Evolutionary conservation across 53 echinoderm and acorn worm genomes (phyloP).

Genomic region (Patiria pectinifera): DNA sequence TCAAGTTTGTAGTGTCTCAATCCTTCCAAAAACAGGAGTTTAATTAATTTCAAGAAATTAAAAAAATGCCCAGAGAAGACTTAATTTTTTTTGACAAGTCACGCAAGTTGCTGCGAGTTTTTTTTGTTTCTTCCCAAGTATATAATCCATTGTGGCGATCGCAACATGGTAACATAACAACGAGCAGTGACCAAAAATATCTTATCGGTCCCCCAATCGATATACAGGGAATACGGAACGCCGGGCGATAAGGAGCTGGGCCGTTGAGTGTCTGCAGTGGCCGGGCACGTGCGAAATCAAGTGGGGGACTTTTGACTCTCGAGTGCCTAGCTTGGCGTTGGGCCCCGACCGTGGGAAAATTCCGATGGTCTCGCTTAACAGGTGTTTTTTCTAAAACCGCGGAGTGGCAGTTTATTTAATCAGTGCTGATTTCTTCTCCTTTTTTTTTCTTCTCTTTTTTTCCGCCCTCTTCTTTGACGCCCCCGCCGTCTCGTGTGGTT

Average conservation of each 20-base stretch:
- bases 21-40: no score
- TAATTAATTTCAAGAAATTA: neutral
- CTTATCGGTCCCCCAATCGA: conserved; percentile 16
- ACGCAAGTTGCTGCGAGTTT: neutral
- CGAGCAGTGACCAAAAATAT: neutral
- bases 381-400: conserved; percentile 51
- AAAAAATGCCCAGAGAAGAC: neutral
- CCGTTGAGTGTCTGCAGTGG: conserved; percentile 1
- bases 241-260: neutral
- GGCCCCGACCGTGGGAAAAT: conserved; percentile 59
- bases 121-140: neutral
- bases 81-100: neutral
- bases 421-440: conserved; percentile 30
- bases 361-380: conserved; percentile 54
- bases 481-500: neutral
- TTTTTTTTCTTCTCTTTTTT: neutral
- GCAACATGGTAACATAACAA: neutral
- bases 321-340: conserved; percentile 21
- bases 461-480: neutral
- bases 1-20: no score
- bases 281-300: conserved; percentile 61
- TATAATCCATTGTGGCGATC: neutral
- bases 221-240: neutral
- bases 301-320: conserved; percentile 59
- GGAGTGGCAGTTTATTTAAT: conserved; percentile 61